Base-by-base conservation (phyloP, 1,140 invertebrate genomes). In the Hypothenemus hampei region DNA sequence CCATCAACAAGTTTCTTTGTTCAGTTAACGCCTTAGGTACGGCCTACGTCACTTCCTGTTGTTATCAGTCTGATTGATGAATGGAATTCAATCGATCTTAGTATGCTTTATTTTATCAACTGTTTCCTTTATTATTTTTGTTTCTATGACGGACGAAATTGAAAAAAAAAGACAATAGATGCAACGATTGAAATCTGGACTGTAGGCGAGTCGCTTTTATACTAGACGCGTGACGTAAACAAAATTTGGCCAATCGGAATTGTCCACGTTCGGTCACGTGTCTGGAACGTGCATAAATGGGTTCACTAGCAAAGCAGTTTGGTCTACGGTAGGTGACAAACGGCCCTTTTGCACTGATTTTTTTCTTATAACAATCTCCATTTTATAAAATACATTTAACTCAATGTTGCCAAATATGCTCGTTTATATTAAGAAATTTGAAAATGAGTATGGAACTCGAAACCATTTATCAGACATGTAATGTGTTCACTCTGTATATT, bases 51-150 rank as follows among this genome's bases (percentile, higher is more conserved):
- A 65, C 63, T 65, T 65, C 63, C 61, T 58, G 50, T 65, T 65
- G 61, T 65, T 65, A 65, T 65, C 63, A 65, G 61, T 62, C 63
- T 65, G 63, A 65, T 65, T 65, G 63, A 65, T 65, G 63, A 58
- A 62, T 33, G 37, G 51, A 56, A 60, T 58, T 44, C 52, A 41
- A 62, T 65, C 63, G 60, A 65, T 65, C 62, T 59, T 43, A 52
- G 33, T 58, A 49, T 49, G 51, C 48, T 52, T 58, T 29, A 29
- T 39, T 41, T 31, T 26, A 36, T 33, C 40, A 29, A 23, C 24
- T 46, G 21, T 21, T 20, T 23, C 20, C 51, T 13, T 23, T 51
- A 61, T n/a, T n/a, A n/a, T n/a, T n/a, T n/a, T n/a, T n/a, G n/a
- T n/a, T n/a, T n/a, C n/a, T n/a, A n/a, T n/a, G n/a, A n/a, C n/a